These are phyloP conservation scores for Rhinoptilus africanus DNA, from an alignment of 2,113 vertebrate genomes.

Conservation along the genomic window DNA sequence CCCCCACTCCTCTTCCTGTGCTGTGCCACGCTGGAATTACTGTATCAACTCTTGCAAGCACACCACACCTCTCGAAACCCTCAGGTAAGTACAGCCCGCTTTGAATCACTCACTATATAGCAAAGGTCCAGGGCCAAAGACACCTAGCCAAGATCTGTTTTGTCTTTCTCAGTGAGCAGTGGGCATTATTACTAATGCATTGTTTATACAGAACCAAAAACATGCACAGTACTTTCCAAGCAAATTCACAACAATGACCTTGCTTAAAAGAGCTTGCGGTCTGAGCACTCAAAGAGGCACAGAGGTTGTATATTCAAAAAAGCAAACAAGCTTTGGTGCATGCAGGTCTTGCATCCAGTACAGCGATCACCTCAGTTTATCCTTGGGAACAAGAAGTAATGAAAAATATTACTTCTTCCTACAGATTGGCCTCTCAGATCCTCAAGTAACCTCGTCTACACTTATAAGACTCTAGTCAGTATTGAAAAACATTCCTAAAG, in stretches of 20 bases:
- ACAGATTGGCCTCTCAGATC: background rate
- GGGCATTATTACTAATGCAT: background rate
- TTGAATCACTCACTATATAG: background rate
- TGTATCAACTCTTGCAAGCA: conserved; percentile 1
- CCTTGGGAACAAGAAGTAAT: background rate
- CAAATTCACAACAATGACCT: background rate
- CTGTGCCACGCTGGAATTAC: conserved; percentile 50
- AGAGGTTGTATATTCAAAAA: background rate
- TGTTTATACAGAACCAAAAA: background rate
- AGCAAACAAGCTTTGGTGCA: background rate
- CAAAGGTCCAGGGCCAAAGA: background rate
- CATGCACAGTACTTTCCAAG: background rate
- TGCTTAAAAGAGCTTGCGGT: background rate
- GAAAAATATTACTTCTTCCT: background rate
- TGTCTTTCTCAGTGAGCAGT: background rate
- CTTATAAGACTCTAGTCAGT: background rate
- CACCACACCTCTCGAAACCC: conserved; percentile 53
- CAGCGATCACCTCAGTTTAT: background rate
- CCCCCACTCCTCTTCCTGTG: conserved; percentile 60
- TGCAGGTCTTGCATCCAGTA: background rate
- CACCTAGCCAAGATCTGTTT: background rate
- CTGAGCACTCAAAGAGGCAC: background rate
- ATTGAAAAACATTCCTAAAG: background rate
- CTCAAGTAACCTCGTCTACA: background rate
- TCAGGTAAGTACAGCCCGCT: background rate